Conservation (phyloP, 1,140 invertebrate genomes). For the Acromyrmex heyeri region DNA sequence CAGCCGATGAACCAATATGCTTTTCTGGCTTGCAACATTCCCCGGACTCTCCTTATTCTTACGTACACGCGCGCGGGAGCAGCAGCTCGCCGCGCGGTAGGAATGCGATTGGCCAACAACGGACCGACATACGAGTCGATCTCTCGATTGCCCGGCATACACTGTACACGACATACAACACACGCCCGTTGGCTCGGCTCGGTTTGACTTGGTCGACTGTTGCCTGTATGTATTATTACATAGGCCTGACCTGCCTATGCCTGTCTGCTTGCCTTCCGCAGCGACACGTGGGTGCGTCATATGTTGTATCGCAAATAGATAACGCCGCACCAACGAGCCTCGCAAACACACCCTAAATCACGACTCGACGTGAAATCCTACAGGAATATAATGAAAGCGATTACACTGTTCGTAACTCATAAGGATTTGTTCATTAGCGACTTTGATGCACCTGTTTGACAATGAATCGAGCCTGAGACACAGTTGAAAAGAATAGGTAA, state of each 20-base stretch:
- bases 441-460: neutral
- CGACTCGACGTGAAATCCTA: constrained; percentile 6
- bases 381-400: neutral
- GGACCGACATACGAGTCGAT: constrained; percentile 70
- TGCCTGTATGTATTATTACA: neutral
- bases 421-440: neutral
- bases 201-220: neutral
- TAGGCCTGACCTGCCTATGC: neutral
- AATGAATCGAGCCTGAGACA: neutral
- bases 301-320: constrained; percentile 48
- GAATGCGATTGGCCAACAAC: constrained; percentile 85
- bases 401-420: neutral
- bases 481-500: no score
- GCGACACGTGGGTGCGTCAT: constrained; percentile 65
- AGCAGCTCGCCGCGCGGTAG: constrained; percentile 77
- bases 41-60: constrained; percentile 69
- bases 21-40: constrained; percentile 84
- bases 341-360: constrained; percentile 72
- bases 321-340: constrained; percentile 75
- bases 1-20: constrained; percentile 86
- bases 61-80: constrained; percentile 64
- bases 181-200: constrained; percentile 27
- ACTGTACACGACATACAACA: constrained; percentile 23
- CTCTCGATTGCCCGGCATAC: constrained; percentile 31
- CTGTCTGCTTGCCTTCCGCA: neutral